Evolutionary conservation across 92 coral and sea anemone species (phyloP), one percentile per base, ranked within the genome.

Genomic region (Phenganax marumi): DNA sequence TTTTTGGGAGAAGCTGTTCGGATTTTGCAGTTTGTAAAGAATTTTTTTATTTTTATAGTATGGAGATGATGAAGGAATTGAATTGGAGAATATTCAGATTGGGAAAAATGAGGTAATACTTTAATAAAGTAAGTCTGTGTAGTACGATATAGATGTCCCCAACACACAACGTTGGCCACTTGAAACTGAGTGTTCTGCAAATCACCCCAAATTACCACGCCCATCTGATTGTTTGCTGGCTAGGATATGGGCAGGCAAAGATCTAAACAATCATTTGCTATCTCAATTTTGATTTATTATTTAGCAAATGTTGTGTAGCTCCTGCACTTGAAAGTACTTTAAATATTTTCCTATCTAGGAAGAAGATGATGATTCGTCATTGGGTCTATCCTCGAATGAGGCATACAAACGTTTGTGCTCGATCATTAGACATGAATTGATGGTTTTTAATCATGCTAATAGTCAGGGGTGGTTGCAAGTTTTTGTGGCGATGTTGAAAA

Each of bases 371-470:
- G 81, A 76, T 6, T 21, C 52, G 3, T 25, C 84, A 0, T 19
- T 53, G 24, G 98, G 98, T 21, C 88, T 95, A 46, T 81, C 97
- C n/a, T 95, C 97, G 6, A 93, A 92, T 55, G 95, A 92, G 63
- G 98, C 97, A 8, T 88, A 92, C 68, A 88, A 88, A 64, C 71
- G 91, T 81, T 87, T 95, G 39, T 87, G 91, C 76, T 89, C 86
- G 33, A 91, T 85, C 19, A 91, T 95, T 24, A 75, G 73, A 57
- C 93, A 92, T 23, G 98, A 92, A 46, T 84, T 95, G 18, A 18
- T 64, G 22, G 65, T 84, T 19, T 92, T 89, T 55, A 89, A 70
- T 52, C 58, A 68, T 26, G 87, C 89, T 26, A 84, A 87, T 78
- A 77, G 61, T 17, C 52, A 78, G 25, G 87, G 85, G n/a, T 92